Conservation (phyloP, 35 echinoderm and acorn worm species). For the Acanthaster planci region DNA sequence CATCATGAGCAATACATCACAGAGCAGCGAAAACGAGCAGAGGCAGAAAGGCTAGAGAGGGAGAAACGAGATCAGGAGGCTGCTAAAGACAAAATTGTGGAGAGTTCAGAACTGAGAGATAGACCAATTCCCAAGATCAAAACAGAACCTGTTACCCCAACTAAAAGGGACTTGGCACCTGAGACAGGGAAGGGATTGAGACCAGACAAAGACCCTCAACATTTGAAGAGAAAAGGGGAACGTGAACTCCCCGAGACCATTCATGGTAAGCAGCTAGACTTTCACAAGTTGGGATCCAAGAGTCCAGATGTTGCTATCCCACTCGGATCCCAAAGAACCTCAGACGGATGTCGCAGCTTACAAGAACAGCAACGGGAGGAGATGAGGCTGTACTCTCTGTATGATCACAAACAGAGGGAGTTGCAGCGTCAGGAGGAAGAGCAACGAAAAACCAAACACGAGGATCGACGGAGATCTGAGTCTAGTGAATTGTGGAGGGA, state of each 20-base stretch:
- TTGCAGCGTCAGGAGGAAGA: constrained; percentile 56
- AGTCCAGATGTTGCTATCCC: neutral
- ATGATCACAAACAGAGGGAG: constrained; percentile 58
- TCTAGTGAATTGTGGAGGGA: constrained; percentile 1
- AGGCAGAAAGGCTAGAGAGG: constrained; percentile 35
- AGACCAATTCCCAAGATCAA: constrained; percentile 49
- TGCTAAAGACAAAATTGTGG: constrained; percentile 34
- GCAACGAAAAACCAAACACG: constrained; percentile 29
- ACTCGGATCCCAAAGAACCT: neutral
- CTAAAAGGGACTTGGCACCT: constrained; percentile 20
- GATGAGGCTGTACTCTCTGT: constrained; percentile 67
- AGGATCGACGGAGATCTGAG: constrained; percentile 37
- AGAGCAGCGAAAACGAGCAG: constrained; percentile 50
- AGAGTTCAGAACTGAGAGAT: constrained; percentile 12
- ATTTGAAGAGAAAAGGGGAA: constrained; percentile 21
- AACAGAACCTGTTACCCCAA: constrained; percentile 65
- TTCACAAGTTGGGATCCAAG: constrained; percentile 35
- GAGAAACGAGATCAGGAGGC: constrained; percentile 20
- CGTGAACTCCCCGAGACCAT: constrained; percentile 24
- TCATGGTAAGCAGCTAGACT: constrained; percentile 56
- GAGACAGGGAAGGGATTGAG: constrained; percentile 8
- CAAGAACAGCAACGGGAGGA: constrained; percentile 54
- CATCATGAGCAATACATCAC: constrained; percentile 60
- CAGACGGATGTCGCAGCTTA: constrained; percentile 4
- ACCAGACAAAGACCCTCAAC: constrained; percentile 20